Conservation (phyloP, 2,113 vertebrate genomes). For the Neogobius melanostomus region DNA sequence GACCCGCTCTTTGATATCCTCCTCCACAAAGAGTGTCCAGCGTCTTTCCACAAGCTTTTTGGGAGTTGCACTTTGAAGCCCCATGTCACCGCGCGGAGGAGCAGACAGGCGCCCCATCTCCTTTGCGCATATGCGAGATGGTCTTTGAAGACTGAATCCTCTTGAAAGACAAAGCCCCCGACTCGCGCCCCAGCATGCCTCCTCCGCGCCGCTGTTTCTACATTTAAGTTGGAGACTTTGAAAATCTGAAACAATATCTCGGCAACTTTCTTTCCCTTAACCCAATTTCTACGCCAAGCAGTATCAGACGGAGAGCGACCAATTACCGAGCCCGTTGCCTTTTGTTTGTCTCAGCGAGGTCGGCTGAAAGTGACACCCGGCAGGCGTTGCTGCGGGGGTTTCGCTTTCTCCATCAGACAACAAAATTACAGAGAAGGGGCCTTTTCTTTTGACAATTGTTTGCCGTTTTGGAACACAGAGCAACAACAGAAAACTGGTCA, state of each 20-base stretch:
- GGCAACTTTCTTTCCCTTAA: slow-evolving; percentile 12
- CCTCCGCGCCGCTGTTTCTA: slow-evolving; percentile 4
- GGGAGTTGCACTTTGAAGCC: slow-evolving; percentile 54
- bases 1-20: slow-evolving; percentile 31
- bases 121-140: slow-evolving; percentile 33
- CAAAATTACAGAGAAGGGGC: background rate
- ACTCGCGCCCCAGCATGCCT: slow-evolving; percentile 20
- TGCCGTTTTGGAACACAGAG: background rate
- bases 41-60: slow-evolving; percentile 14
- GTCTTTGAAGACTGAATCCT: slow-evolving; percentile 44
- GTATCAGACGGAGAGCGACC: slow-evolving; percentile 7
- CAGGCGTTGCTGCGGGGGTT: background rate
- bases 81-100: slow-evolving; percentile 19
- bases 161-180: slow-evolving; percentile 41
- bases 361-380: slow-evolving; percentile 13
- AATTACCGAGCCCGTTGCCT: slow-evolving; percentile 23
- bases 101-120: slow-evolving; percentile 38
- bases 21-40: slow-evolving; percentile 35
- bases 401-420: background rate
- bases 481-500: too few species aligned
- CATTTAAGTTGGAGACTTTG: slow-evolving; percentile 36
- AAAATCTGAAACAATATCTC: slow-evolving; percentile 14
- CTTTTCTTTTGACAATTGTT: background rate
- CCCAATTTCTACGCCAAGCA: background rate
- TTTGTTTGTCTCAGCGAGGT: slow-evolving; percentile 1